phyloP scores from a whole-genome alignment of 2,888 invertebrate species.

The Diplolepis rosae region DNA sequence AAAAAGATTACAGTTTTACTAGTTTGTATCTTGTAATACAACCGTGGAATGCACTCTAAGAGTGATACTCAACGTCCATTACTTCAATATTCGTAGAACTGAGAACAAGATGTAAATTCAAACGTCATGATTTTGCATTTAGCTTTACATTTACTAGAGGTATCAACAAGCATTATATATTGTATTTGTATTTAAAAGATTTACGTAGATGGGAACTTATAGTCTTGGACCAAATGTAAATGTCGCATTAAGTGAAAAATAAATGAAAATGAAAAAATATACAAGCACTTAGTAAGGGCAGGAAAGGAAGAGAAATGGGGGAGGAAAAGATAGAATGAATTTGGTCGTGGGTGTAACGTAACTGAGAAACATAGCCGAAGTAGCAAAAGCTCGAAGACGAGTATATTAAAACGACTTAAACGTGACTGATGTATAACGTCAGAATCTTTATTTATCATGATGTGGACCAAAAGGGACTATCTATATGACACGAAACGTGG shows the following conservation, averaged over 20 bases:
- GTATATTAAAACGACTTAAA: conserved; percentile 24
- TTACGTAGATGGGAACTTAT: not conserved
- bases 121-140: not conserved
- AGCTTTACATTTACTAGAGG: not conserved
- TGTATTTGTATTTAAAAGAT: not conserved
- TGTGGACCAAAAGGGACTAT: not conserved
- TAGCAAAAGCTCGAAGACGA: conserved; percentile 11
- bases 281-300: conserved; percentile 29
- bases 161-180: not conserved
- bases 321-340: conserved; percentile 37
- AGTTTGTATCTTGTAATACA: no score
- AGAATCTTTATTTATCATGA: conserved; percentile 20
- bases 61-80: not conserved
- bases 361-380: conserved; percentile 25
- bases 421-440: conserved; percentile 15
- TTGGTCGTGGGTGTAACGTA: conserved; percentile 32
- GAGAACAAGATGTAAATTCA: not conserved
- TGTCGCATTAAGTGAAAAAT: not conserved
- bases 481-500: not conserved
- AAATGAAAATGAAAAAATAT: conserved; percentile 22
- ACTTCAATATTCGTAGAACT: not conserved
- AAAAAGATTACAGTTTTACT: no score
- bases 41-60: no score
- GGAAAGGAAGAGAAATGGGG: conserved; percentile 11
- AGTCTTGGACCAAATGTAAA: conserved; percentile 8